Base-by-base conservation (phyloP, 2,888 invertebrate genomes). In the Lobophora halterata region DNA sequence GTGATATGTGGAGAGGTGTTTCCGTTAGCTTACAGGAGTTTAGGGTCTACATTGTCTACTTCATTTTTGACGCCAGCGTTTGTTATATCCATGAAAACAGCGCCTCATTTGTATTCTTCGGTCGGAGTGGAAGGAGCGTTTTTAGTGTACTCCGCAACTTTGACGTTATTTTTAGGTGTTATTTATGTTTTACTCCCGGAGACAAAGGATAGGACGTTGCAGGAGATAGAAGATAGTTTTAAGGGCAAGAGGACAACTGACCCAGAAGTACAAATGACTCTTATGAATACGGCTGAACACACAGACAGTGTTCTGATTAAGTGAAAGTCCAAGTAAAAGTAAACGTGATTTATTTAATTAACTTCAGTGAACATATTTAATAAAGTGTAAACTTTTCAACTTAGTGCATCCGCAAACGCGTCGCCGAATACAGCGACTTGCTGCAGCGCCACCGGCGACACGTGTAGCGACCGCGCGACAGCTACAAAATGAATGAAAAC, bases 1-100 rank as follows among this genome's bases (percentile, higher is more conserved):
- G 86, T 86, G 8, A 83, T 87, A 48, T 86, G 86, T 55, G 87
- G 87, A 0, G 87, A 87, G 65, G 80, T 87, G 1, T 87, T 87
- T 52, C 87, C 86, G 1, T 65, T 86, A 51, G 78, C 83, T 1
- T 85, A 86, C 46, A 78, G 86, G 52, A 86, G 83, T 54, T 69
- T 86, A 47, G 86, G 86, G 0, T 85, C 86, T 6, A 79, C 86
- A 0, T 58, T 87, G 10, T 83, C 86, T 1, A 86, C 85, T 0
- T 80, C 85, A 14, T 85, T 86, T 55, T 58, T 86, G 44, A 83
- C 86, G 1, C 85, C 86, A 3, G 56, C 85, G 6, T 86, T 87
- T 35, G 70, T 87, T 3, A 58, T 85, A 5, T 86, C 86, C 0
- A 87, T 87, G 86, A 87, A 87, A 52, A 81, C 86, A n/a, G 87